Evolutionary conservation across 1,140 invertebrate genomes (phyloP).

Genomic region (Cydia fagiglandana): DNA sequence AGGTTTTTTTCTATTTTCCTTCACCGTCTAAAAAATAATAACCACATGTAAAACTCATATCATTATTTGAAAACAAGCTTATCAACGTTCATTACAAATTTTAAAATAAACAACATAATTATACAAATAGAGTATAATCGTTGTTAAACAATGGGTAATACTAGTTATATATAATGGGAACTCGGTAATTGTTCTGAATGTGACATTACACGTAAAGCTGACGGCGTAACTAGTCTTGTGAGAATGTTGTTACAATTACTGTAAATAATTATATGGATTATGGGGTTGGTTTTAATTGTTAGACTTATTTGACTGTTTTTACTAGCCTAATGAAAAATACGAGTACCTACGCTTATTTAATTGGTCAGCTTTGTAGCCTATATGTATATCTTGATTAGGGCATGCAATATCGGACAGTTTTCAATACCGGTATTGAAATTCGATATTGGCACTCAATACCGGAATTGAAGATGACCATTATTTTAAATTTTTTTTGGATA

Average conservation of each 20-base stretch:
- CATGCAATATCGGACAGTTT: too few relatives aligned
- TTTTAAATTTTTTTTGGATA: too few relatives aligned
- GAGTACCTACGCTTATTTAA: too few relatives aligned
- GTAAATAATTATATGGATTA: background rate
- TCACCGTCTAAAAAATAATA: background rate
- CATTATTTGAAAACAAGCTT: background rate
- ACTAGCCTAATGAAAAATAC: background rate
- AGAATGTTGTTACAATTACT: background rate
- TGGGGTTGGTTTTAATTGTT: background rate
- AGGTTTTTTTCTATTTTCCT: too few relatives aligned
- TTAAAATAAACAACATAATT: constrained; percentile 16
- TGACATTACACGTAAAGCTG: background rate
- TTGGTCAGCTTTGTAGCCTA: too few relatives aligned
- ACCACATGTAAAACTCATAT: background rate
- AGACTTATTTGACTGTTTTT: background rate
- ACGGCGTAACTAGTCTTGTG: background rate
- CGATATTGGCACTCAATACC: too few relatives aligned
- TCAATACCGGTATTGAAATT: too few relatives aligned
- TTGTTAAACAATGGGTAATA: constrained; percentile 11
- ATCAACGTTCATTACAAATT: background rate
- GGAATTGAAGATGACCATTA: too few relatives aligned
- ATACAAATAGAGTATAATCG: constrained; percentile 21
- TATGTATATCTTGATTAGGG: too few relatives aligned
- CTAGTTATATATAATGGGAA: too few relatives aligned
- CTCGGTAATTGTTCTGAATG: background rate